phyloP scores from a whole-genome alignment of 1,140 invertebrate genomes.

The Rhyzopertha dominica region DNA sequence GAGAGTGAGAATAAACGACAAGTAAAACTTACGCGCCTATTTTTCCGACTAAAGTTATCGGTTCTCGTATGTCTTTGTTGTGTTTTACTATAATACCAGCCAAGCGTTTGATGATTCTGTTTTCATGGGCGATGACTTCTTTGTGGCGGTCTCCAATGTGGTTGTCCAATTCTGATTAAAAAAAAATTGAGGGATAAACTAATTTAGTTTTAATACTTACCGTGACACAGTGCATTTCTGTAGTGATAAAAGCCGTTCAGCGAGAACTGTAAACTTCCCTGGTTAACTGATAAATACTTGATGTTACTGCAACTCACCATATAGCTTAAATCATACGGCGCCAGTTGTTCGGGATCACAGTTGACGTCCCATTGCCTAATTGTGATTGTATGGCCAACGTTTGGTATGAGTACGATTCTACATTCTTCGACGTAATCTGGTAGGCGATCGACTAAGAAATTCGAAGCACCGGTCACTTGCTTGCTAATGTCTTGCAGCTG shows the following conservation, averaged over 20 bases:
- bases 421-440: slow-evolving; percentile 63
- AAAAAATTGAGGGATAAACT: slow-evolving; percentile 36
- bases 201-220: slow-evolving; percentile 46
- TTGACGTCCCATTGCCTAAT: slow-evolving; percentile 58
- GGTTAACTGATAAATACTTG: background rate
- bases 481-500: slow-evolving; percentile 48
- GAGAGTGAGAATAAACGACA: slow-evolving; percentile 9
- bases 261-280: slow-evolving; percentile 29
- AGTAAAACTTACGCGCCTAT: slow-evolving; percentile 75
- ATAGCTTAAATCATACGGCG: slow-evolving; percentile 59
- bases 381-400: slow-evolving; percentile 73
- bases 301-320: slow-evolving; percentile 48
- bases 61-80: slow-evolving; percentile 53
- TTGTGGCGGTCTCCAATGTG: slow-evolving; percentile 69
- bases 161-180: slow-evolving; percentile 73
- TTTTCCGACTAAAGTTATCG: slow-evolving; percentile 62
- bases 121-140: slow-evolving; percentile 72
- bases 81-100: slow-evolving; percentile 60
- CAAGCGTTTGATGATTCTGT: slow-evolving; percentile 65
- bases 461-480: slow-evolving; percentile 59
- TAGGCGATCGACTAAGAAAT: slow-evolving; percentile 62
- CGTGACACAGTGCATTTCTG: slow-evolving; percentile 67
- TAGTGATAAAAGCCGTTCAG: slow-evolving; percentile 57
- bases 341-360: slow-evolving; percentile 49
- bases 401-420: slow-evolving; percentile 71